Conservation (phyloP, 2,888 invertebrate species). For the Halocaridina rubra region DNA sequence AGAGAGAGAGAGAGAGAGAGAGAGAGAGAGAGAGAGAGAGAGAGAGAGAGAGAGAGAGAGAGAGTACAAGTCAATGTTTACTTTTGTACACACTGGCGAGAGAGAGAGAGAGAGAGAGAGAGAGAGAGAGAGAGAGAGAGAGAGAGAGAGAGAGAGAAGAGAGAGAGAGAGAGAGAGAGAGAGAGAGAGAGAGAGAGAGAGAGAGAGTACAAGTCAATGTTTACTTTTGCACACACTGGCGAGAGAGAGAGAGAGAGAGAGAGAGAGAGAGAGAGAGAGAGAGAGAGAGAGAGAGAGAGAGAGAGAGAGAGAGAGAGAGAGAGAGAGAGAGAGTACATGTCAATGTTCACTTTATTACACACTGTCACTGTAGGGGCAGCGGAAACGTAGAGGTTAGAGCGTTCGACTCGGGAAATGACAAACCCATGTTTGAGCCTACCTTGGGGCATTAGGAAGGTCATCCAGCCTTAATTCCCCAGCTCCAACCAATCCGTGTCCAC, state of each 20-base stretch:
- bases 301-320: neutral
- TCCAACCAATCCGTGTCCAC: too few relatives aligned
- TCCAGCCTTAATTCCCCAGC: too few relatives aligned
- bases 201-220: neutral
- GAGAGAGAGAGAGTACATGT: neutral
- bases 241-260: slow-evolving; percentile 1
- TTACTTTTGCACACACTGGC: neutral
- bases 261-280: slow-evolving; percentile 8
- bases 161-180: neutral
- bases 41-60: neutral
- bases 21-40: neutral
- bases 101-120: slow-evolving; percentile 3
- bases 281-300: neutral
- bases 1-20: slow-evolving; percentile 18
- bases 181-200: neutral
- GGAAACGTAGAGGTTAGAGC: neutral
- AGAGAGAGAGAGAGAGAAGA: neutral
- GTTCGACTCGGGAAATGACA: too few relatives aligned
- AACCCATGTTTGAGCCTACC: too few relatives aligned
- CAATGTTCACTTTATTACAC: neutral
- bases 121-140: slow-evolving; percentile 8
- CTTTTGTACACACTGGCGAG: neutral
- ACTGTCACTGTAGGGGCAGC: neutral
- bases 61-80: neutral
- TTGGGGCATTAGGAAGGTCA: too few relatives aligned